Evolutionary conservation across 2,797 vertebrate genomes (phyloP).

Genomic region (Crenichthys baileyi): DNA sequence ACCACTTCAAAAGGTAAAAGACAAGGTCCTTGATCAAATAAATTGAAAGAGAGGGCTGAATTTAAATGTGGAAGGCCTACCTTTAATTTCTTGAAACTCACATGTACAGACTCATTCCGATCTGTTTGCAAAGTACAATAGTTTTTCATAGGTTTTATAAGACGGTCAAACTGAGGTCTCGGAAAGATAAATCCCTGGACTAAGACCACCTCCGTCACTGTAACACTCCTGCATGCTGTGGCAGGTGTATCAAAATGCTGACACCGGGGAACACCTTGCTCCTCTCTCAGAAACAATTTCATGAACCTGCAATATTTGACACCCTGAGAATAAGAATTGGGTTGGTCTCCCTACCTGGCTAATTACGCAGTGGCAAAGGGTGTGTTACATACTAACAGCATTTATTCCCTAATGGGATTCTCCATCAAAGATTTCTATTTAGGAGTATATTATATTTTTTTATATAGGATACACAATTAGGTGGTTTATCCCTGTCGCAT

Average conservation of each 20-base stretch:
- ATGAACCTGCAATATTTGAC: slow-evolving; percentile 18
- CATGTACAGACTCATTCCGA: background rate
- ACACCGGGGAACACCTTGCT: slow-evolving; percentile 6
- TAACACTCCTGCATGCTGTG: background rate
- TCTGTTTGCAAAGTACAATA: background rate
- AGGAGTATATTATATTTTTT: slow-evolving; percentile 1
- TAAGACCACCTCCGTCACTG: background rate
- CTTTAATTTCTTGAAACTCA: background rate
- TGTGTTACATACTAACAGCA: background rate
- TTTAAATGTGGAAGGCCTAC: background rate
- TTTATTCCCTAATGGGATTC: background rate
- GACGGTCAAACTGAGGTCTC: background rate
- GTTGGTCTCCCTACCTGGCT: background rate
- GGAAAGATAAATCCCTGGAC: background rate
- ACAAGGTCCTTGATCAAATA: background rate
- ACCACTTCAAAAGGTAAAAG: background rate
- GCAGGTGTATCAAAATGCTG: slow-evolving; percentile 1
- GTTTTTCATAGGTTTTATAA: background rate
- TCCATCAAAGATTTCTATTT: slow-evolving; percentile 3
- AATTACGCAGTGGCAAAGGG: background rate
- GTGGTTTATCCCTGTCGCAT: background rate
- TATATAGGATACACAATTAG: slow-evolving; percentile 1
- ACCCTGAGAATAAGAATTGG: background rate
- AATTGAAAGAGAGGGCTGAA: background rate
- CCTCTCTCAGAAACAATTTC: slow-evolving; percentile 9